These are phyloP conservation scores for Stigmatopora argus DNA, from an alignment of 2,113 vertebrate species.

Conservation along the genomic window DNA sequence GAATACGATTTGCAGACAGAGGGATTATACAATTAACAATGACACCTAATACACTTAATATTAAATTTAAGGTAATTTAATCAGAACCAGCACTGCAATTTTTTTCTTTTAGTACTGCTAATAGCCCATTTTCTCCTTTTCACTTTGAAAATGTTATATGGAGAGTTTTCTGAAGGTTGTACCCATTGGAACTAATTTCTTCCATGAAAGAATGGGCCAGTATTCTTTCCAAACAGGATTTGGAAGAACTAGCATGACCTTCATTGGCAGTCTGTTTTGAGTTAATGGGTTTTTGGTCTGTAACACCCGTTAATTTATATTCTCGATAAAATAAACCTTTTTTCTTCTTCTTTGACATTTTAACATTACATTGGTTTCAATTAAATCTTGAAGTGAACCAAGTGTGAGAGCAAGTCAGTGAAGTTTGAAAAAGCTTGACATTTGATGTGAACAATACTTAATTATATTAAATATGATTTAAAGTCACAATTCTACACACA, in stretches of 20 bases:
- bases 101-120: neutral
- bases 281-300: conserved; percentile 3
- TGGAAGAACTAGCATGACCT: conserved; percentile 3
- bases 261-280: conserved; percentile 1
- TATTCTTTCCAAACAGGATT: conserved; percentile 1
- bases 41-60: neutral
- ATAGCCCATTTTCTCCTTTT: neutral
- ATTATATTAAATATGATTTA: too few species aligned
- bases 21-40: neutral
- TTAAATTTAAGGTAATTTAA: neutral
- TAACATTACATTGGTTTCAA: neutral
- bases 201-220: neutral
- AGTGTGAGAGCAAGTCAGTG: too few species aligned
- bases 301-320: neutral
- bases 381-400: neutral
- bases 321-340: neutral
- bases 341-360: conserved; percentile 2
- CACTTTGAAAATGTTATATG: neutral
- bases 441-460: neutral
- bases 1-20: neutral
- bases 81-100: neutral
- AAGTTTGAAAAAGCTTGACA: neutral
- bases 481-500: too few species aligned
- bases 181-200: neutral
- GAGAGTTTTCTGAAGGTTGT: neutral